Evolutionary conservation across 2,888 invertebrate genomes (phyloP), one percentile per base, ranked within the genome.

Genomic region (Acleris cristana): DNA sequence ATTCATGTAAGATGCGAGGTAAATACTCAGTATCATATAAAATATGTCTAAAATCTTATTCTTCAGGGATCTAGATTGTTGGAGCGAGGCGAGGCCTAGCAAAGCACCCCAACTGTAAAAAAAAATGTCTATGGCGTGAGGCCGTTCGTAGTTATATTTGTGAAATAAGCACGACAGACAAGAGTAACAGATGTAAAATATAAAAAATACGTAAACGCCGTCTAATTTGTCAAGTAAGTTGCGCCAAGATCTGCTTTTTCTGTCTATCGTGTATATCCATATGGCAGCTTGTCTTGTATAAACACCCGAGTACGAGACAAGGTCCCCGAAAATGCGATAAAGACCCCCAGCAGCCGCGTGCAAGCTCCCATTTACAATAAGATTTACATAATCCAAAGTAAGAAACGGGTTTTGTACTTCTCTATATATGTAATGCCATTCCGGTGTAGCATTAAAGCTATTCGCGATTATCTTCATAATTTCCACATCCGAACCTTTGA

Each of bases 281-380:
- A 81, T 70, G 1, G 87, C 69, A 0, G 75, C 72, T 74, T 90
- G 88, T 21, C 79, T 76, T 0, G 76, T 75, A 64, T 91, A 90
- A 2, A 83, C 65, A 0, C 90, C 90, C 2, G 90, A 89, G 69
- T 90, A 92, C 4, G 78, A 80, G 0, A 91, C 84, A 0, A 68
- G 3, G n/a, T 87, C 79, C 8, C 86, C 88, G 49, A 82, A 89
- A 3, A 85, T 71, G 66, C 85, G 80, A 44, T 87, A 89, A 0
- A 87, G 71, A 0, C 90, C 91, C 0, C 92, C 90, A 10, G 86
- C 88, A 58, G 84, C 84, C 0, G 77, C 73, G 51, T 92, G 89
- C 2, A 91, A 71, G 44, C 81, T 87, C 3, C 84, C 87, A 69
- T 91, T 88, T 3, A 74, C 8, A 2, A 92, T 6, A n/a, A 79